These are phyloP conservation scores for Ellobius talpinus DNA, from an alignment of 2,113 vertebrate species.

Conservation along the genomic window DNA sequence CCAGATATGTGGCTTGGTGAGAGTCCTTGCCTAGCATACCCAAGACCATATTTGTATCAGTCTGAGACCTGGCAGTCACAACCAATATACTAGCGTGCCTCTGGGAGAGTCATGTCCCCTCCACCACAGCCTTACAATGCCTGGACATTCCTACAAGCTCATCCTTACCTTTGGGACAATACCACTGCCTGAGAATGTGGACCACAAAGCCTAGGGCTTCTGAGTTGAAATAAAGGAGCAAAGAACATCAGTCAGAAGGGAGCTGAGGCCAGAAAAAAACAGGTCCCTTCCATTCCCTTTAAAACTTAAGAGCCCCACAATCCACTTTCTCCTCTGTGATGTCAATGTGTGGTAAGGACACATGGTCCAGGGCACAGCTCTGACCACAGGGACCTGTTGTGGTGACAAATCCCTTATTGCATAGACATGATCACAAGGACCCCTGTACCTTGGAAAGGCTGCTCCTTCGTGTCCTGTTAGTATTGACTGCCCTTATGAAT, in stretches of 20 bases:
- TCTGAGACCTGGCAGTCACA: background rate
- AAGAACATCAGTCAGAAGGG: background rate
- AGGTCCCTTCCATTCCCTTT: background rate
- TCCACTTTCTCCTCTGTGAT: background rate
- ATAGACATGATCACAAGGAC: background rate
- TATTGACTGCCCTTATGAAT: background rate
- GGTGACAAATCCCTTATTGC: background rate
- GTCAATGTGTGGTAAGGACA: background rate
- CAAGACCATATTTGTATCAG: background rate
- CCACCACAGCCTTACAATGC: background rate
- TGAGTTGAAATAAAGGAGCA: background rate
- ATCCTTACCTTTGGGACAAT: background rate
- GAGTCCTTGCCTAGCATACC: no score
- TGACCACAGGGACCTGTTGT: background rate
- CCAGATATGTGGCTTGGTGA: background rate
- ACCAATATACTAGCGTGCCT: fast-evolving
- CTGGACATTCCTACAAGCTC: background rate
- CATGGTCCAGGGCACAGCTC: background rate
- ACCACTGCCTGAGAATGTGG: background rate
- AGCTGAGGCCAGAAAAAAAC: no score
- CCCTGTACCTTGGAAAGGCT: background rate
- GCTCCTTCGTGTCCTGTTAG: background rate
- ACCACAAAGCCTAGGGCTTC: background rate
- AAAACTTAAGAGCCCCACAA: background rate
- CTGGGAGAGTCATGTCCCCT: background rate